Evolutionary conservation across 30 jellyfish, hydroid and myxozoan species (phyloP).

Genomic region (Pseudorhiza aurosa): DNA sequence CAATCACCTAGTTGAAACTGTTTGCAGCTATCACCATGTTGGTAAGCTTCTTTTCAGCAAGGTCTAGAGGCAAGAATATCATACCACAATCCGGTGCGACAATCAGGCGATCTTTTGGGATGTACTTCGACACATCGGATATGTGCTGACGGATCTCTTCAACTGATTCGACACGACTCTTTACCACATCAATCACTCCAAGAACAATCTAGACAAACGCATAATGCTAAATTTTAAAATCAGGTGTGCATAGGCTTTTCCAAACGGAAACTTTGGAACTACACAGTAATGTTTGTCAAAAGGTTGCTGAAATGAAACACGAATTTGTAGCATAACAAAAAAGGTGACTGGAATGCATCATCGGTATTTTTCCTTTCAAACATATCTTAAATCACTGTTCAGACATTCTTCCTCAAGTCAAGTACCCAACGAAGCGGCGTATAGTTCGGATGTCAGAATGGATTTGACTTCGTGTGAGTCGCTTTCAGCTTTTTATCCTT

Average conservation of each 20-base stretch:
- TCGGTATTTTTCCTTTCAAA: no score
- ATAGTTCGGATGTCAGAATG: no score
- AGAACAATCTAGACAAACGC: slow-evolving; percentile 55
- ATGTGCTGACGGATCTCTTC: slow-evolving; percentile 82
- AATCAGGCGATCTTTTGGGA: slow-evolving; percentile 74
- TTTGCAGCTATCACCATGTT: slow-evolving; percentile 83
- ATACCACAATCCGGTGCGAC: slow-evolving; percentile 89
- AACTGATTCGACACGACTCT: slow-evolving; percentile 80
- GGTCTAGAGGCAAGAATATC: slow-evolving; percentile 66
- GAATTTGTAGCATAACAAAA: no score
- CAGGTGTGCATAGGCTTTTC: background rate
- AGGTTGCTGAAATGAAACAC: no score
- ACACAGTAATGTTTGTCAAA: no score
- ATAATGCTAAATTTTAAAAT: background rate
- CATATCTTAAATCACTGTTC: no score
- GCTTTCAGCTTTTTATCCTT: no score
- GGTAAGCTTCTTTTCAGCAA: slow-evolving; percentile 59
- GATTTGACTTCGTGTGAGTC: no score
- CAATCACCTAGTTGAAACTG: slow-evolving; percentile 11
- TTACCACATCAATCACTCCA: slow-evolving; percentile 87
- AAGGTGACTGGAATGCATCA: no score
- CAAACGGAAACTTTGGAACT: no score
- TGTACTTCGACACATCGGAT: slow-evolving; percentile 62
- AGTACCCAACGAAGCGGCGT: no score
- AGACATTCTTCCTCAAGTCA: no score